phyloP scores from a whole-genome alignment of 2,888 invertebrate genomes.

The Mythimna albipuncta region DNA sequence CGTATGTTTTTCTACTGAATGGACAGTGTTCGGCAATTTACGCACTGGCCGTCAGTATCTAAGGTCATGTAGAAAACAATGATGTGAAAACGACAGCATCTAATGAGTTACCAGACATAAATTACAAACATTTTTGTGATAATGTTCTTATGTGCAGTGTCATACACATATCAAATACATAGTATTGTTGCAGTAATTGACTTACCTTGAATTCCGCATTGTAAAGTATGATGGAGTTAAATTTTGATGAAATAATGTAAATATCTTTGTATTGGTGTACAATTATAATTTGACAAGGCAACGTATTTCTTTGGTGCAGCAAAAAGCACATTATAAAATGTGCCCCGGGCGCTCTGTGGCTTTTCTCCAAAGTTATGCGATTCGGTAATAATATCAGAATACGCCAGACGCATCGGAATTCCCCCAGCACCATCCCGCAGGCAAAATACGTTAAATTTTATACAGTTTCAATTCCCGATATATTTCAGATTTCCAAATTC shows the following conservation, averaged over 20 bases:
- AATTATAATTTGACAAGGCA: neutral
- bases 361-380: constrained; percentile 40
- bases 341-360: constrained; percentile 6
- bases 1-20: constrained; percentile 49
- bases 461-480: constrained; percentile 24
- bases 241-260: constrained; percentile 21
- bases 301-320: neutral
- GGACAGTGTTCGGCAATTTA: constrained; percentile 45
- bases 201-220: constrained; percentile 28
- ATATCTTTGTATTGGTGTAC: constrained; percentile 3
- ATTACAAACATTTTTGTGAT: constrained; percentile 38
- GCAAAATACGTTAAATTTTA: constrained; percentile 43
- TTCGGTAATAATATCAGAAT: constrained; percentile 43
- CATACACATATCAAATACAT: constrained; percentile 8
- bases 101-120: constrained; percentile 24
- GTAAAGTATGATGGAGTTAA: neutral
- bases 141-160: constrained; percentile 18
- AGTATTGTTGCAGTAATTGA: constrained; percentile 17
- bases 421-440: constrained; percentile 41
- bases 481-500: constrained; percentile 5
- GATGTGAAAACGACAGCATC: constrained; percentile 38
- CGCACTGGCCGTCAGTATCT: constrained; percentile 35
- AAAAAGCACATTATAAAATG: constrained; percentile 20
- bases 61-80: constrained; percentile 53
- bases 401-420: constrained; percentile 50